phyloP scores from a whole-genome alignment of 2,888 invertebrate genomes.

The Melipona bicolor region DNA sequence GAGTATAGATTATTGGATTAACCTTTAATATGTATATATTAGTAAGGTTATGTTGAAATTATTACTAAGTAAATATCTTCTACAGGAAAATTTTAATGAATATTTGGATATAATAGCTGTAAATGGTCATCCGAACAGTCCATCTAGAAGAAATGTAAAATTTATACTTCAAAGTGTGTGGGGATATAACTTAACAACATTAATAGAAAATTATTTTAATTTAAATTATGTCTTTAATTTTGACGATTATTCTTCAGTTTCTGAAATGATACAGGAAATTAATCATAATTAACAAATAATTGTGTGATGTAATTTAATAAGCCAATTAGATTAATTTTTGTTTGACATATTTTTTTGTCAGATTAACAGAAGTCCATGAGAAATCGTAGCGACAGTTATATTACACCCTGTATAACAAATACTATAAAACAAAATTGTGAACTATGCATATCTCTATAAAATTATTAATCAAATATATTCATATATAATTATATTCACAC shows the following conservation, averaged over 20 bases:
- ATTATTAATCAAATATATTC: background rate
- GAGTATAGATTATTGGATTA: conserved; percentile 7
- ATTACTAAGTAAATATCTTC: background rate
- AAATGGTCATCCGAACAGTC: conserved; percentile 26
- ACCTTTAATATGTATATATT: background rate
- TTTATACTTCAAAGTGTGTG: conserved; percentile 35
- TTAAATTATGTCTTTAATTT: conserved; percentile 31
- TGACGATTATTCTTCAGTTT: conserved; percentile 32
- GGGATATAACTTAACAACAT: conserved; percentile 28
- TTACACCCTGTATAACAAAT: background rate
- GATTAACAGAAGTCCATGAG: no score
- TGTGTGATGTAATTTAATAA: no score
- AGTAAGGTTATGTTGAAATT: background rate
- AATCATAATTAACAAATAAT: conserved; percentile 1
- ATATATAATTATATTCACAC: background rate
- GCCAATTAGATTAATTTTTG: no score
- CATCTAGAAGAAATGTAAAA: conserved; percentile 27
- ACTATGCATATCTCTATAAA: background rate
- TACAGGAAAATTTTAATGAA: conserved; percentile 33
- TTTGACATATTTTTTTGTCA: no score
- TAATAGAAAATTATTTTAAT: conserved; percentile 30
- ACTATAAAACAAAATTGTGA: background rate
- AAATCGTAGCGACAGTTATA: background rate
- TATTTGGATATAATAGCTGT: conserved; percentile 22
- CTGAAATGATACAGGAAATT: conserved; percentile 35